These are phyloP conservation scores for Ammodytes dubius DNA, from an alignment of 2,113 vertebrate species.

Conservation along the genomic window DNA sequence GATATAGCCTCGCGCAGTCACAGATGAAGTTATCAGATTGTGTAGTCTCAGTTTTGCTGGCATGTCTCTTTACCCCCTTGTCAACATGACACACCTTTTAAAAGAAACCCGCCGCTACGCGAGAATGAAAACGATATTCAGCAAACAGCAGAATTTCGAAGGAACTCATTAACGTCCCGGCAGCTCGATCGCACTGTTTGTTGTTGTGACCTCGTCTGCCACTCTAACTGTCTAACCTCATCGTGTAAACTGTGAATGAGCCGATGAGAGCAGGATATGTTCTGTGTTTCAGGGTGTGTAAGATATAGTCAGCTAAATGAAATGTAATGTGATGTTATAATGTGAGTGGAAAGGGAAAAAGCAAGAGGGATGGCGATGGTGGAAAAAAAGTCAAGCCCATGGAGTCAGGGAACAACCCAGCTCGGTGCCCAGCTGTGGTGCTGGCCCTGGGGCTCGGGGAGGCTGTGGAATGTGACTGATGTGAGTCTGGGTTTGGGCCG, in stretches of 20 bases:
- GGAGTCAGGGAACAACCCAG: conserved; percentile 48
- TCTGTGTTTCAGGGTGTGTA: conserved; percentile 12
- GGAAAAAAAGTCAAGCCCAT: conserved; percentile 20
- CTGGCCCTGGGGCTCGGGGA: conserved; percentile 60
- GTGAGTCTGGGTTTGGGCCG: conserved; percentile 66
- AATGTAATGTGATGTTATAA: conserved; percentile 17
- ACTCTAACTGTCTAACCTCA: conserved; percentile 38
- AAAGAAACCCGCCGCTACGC: conserved; percentile 8
- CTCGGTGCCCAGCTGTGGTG: conserved; percentile 75
- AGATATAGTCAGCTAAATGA: background rate
- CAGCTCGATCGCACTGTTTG: conserved; percentile 22
- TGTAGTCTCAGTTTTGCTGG: conserved; percentile 51
- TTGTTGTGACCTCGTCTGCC: conserved; percentile 10
- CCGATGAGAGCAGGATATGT: conserved; percentile 13
- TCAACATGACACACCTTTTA: conserved; percentile 47
- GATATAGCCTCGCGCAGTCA: conserved; percentile 45
- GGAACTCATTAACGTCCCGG: conserved; percentile 32
- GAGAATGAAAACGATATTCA: conserved; percentile 14
- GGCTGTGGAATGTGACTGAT: conserved; percentile 77
- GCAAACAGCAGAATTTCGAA: conserved; percentile 13
- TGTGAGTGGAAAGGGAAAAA: conserved; percentile 9
- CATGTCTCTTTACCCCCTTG: conserved; percentile 37
- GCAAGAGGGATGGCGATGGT: conserved; percentile 13
- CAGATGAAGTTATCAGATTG: conserved; percentile 57
- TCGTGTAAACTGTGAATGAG: conserved; percentile 41